A percentile compares a stretch with the other conserved stretches of the same genome.
These are phyloP conservation scores for Xyrauchen texanus DNA, from an alignment of 2,113 vertebrate species.

Conservation along the genomic window DNA sequence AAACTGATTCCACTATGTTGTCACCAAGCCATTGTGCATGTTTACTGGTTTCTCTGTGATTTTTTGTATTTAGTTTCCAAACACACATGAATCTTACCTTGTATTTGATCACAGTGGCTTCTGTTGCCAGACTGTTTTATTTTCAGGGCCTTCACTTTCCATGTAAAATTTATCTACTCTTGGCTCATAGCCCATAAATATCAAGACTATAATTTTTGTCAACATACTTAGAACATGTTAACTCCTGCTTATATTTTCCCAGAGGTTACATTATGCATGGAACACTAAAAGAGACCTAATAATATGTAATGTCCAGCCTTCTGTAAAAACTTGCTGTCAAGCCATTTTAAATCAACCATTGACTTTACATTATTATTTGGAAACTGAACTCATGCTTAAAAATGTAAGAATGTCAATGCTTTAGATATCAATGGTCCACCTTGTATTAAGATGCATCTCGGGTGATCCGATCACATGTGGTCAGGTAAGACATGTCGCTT, in stretches of 20 bases:
- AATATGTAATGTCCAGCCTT: not conserved
- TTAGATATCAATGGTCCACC: no score
- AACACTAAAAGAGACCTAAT: no score
- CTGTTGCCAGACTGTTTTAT: not conserved
- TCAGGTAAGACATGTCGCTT: no score
- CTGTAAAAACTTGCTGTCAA: not conserved
- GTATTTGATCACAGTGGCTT: not conserved
- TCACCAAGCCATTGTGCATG: not conserved
- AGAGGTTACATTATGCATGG: constrained; percentile 28
- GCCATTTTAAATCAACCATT: not conserved
- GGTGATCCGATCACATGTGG: no score
- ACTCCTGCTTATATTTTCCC: not conserved
- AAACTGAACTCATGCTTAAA: no score
- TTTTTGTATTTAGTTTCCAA: not conserved
- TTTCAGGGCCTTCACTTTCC: not conserved
- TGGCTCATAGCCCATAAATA: not conserved
- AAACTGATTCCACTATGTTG: not conserved
- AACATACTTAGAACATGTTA: no score
- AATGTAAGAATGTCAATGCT: no score
- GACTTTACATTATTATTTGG: not conserved
- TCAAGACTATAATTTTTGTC: no score
- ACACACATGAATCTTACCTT: not conserved
- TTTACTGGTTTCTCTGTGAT: not conserved
- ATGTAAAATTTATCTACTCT: no score
- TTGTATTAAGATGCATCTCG: no score